Conservation (phyloP, 2,888 invertebrate genomes). For the Drosophila falleni region DNA sequence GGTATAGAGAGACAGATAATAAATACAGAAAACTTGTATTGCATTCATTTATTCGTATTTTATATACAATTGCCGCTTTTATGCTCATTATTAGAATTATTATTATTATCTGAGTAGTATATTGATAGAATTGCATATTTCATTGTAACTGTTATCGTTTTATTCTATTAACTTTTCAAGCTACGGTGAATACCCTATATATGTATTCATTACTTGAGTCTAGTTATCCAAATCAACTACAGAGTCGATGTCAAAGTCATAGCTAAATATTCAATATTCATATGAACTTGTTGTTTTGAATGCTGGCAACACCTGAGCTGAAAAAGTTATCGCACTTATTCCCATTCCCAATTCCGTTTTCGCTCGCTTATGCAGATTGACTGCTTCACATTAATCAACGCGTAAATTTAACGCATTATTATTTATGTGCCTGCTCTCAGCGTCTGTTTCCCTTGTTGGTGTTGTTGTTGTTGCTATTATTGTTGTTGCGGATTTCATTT, state of each 20-base stretch:
- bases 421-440: slow-evolving; percentile 69
- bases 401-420: slow-evolving; percentile 81
- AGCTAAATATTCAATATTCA: slow-evolving; percentile 53
- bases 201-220: not conserved
- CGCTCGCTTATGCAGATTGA: slow-evolving; percentile 64
- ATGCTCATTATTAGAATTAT: not conserved
- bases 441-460: slow-evolving; percentile 27
- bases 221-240: not conserved
- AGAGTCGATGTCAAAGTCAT: not conserved
- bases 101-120: not conserved
- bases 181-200: not conserved
- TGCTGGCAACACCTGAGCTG: slow-evolving; percentile 69
- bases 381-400: slow-evolving; percentile 76
- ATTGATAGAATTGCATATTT: not conserved
- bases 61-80: not conserved
- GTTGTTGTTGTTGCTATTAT: slow-evolving; percentile 27
- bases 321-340: slow-evolving; percentile 26
- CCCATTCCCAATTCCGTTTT: slow-evolving; percentile 20
- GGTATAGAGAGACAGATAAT: not conserved
- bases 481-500: slow-evolving; percentile 71
- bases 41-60: not conserved
- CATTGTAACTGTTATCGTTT: not conserved
- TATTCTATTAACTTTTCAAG: not conserved
- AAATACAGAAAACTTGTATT: not conserved
- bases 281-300: slow-evolving; percentile 54